Evolutionary conservation across 2,113 vertebrate genomes (phyloP), one percentile per base, ranked within the genome.

Genomic region (Atractosteus spatula): DNA sequence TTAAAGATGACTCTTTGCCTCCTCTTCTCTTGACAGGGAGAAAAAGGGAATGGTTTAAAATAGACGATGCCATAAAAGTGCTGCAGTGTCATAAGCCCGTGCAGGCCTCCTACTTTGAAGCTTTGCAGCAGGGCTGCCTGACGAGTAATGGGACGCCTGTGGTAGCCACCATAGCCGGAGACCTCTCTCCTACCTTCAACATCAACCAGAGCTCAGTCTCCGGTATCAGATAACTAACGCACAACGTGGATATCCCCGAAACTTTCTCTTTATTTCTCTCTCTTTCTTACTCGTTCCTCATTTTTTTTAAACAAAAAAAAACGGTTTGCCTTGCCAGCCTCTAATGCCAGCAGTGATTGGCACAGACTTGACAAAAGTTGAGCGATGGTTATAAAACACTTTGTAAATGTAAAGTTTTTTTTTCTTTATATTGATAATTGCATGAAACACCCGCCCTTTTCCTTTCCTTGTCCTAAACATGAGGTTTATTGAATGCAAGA

Each of bases 11-110:
- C 85, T 68, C 43, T 86, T 80, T 43, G 80, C 69, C 68, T 41
- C 29, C 79, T 74, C 79, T 76, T 83, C 59, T 91, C 70, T 82
- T 84, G 63, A 66, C 92, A 99, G 97, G 97, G 89, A 95, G 97
- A 87, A 97, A 99, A 94, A 94, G 97, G 91, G 95, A 97, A 88
- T 99, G 97, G 97, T 99, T 99, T 91, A 97, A 94, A 89, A 94
- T 97, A 83, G 94, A 97, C 82, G 97, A 98, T 76, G 97, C 97
- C 86, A 87, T 96, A 55, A 89, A 90, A 87, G 94, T 96, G 90
- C 91, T 99, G 90, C 93, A 89, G 91, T 93, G 87, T 89, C 96
- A 99, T 86, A 99, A 99, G 88, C 97, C 97, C 0, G 97, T 99
- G 85, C 97, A 99, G 89, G 96, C 97, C 71, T 97, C 95, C 0